phyloP scores from a whole-genome alignment of 2,797 vertebrate genomes.

The Xiphophorus birchmanni region DNA sequence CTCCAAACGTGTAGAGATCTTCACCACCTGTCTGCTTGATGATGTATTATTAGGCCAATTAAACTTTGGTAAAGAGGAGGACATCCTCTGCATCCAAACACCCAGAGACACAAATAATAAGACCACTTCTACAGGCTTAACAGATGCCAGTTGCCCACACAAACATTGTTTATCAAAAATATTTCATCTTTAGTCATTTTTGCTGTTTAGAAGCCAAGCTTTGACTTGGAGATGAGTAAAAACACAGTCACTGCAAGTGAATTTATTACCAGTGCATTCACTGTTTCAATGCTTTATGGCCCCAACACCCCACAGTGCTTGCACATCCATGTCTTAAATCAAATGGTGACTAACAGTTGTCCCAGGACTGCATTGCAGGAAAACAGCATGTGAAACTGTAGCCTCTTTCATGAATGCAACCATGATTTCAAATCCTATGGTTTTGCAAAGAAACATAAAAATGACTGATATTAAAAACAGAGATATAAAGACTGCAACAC shows the following conservation, averaged over 20 bases:
- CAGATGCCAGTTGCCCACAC: conserved; percentile 1
- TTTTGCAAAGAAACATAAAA: background rate
- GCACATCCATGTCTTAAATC: conserved; percentile 7
- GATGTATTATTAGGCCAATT: conserved; percentile 15
- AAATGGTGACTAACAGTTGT: background rate
- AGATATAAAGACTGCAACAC: background rate
- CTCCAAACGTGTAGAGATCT: conserved; percentile 5
- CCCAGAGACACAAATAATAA: conserved; percentile 8
- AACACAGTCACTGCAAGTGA: background rate
- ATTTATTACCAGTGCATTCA: background rate
- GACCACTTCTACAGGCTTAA: background rate
- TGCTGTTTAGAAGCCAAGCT: background rate
- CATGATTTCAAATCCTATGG: background rate
- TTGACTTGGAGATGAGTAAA: conserved; percentile 2
- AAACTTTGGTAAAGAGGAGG: conserved; percentile 13
- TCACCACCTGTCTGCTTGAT: conserved; percentile 15
- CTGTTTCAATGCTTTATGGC: conserved; percentile 2
- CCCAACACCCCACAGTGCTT: background rate
- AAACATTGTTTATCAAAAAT: background rate
- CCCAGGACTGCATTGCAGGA: conserved; percentile 6
- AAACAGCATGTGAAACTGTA: conserved; percentile 7
- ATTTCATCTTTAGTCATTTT: conserved; percentile 1
- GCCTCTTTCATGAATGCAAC: background rate
- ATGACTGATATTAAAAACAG: background rate
- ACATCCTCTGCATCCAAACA: conserved; percentile 8